Evolutionary conservation across 2,797 vertebrate genomes (phyloP).

Genomic region (Scomberomorus guttatus): DNA sequence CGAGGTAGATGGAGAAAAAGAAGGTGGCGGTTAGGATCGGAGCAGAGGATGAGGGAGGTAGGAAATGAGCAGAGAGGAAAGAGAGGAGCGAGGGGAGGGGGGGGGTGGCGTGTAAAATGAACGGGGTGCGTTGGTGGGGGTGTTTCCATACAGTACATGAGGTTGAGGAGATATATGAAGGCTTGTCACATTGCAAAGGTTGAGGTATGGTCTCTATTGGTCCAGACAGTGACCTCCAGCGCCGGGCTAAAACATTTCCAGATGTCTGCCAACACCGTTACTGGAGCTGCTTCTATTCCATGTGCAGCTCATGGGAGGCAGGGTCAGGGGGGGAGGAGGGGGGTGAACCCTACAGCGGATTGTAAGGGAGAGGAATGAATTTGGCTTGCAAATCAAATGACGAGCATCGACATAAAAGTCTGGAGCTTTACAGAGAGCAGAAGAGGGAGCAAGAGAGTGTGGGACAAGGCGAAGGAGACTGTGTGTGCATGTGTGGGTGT

Average conservation of each 20-base stretch:
- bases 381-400: constrained; percentile 71
- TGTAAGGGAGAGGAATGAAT: constrained; percentile 55
- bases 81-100: not conserved
- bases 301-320: constrained; percentile 30
- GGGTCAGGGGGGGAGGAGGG: not conserved
- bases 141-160: constrained; percentile 62
- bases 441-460: constrained; percentile 42
- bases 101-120: constrained; percentile 21
- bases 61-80: constrained; percentile 25
- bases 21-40: not conserved
- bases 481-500: not conserved
- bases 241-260: constrained; percentile 79
- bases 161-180: constrained; percentile 74
- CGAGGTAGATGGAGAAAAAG: not conserved
- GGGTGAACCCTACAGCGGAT: constrained; percentile 28
- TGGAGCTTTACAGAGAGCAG: constrained; percentile 47
- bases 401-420: constrained; percentile 59
- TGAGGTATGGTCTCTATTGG: constrained; percentile 76
- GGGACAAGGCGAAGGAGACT: constrained; percentile 13
- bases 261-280: constrained; percentile 80
- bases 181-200: constrained; percentile 76
- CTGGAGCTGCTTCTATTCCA: constrained; percentile 52
- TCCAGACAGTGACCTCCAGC: constrained; percentile 81
- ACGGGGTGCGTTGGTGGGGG: not conserved
- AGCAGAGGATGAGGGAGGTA: constrained; percentile 18